Percentiles rank a stretch among this genome's conserved stretches.
Conservation (phyloP, 2,113 vertebrate species). For the Platysternon megacephalum region DNA sequence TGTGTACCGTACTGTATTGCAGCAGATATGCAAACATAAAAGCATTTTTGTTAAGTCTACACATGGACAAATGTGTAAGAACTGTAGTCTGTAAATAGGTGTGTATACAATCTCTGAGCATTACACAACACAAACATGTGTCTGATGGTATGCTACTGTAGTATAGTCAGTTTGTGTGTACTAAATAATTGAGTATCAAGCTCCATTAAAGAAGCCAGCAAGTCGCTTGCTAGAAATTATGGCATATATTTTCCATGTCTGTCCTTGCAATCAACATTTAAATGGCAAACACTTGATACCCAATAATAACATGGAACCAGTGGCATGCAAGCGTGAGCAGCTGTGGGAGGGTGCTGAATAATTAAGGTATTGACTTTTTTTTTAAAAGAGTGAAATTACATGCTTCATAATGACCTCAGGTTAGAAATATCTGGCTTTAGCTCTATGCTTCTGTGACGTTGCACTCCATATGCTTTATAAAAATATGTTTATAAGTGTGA, state of each 20-base stretch:
- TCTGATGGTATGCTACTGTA: background rate
- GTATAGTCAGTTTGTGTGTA: background rate
- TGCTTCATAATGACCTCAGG: background rate
- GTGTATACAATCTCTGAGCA: rapidly evolving
- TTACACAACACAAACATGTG: background rate
- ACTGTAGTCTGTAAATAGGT: too few species aligned
- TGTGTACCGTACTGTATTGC: too few species aligned
- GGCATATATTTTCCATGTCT: background rate
- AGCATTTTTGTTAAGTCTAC: rapidly evolving
- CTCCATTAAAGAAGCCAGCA: background rate
- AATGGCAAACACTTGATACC: background rate
- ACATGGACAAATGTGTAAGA: rapidly evolving
- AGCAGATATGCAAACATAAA: background rate
- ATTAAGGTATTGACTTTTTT: background rate
- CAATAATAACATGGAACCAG: background rate
- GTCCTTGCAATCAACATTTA: background rate
- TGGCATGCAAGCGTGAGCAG: background rate
- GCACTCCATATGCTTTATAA: too few species aligned
- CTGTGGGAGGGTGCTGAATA: rapidly evolving
- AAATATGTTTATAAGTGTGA: too few species aligned
- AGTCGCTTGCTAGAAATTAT: background rate
- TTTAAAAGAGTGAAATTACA: background rate
- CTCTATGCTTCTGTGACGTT: too few species aligned
- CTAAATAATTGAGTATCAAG: background rate
- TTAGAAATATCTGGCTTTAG: background rate